These are phyloP conservation scores for Lipophrys pholis DNA, from an alignment of 2,113 vertebrate species.

Conservation along the genomic window DNA sequence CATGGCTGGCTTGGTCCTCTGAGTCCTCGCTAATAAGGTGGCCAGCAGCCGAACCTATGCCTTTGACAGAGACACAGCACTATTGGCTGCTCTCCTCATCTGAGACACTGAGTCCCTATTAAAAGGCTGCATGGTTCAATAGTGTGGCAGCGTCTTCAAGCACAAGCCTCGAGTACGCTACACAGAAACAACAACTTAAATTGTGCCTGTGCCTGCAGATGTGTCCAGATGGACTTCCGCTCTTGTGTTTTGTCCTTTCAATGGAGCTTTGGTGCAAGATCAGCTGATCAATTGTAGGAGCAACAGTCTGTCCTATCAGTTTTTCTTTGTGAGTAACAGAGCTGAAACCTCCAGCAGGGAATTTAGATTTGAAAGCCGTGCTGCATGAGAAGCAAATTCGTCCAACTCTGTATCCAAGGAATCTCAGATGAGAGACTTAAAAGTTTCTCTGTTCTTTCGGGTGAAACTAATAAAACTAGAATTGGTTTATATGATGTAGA, in stretches of 20 bases:
- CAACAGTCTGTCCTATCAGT: slow-evolving; percentile 32
- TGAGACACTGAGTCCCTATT: slow-evolving; percentile 61
- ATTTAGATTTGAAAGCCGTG: not conserved
- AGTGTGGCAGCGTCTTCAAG: slow-evolving; percentile 36
- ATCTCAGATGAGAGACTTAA: not conserved
- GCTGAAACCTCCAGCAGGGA: slow-evolving; percentile 15
- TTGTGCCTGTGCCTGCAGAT: slow-evolving; percentile 5
- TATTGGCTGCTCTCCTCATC: slow-evolving; percentile 47
- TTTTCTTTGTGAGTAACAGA: slow-evolving; percentile 19
- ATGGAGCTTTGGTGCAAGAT: not conserved
- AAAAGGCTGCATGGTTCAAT: slow-evolving; percentile 47
- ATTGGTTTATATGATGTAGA: too few species aligned
- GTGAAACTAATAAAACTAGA: too few species aligned
- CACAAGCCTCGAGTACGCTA: slow-evolving; percentile 24
- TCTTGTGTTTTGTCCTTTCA: not conserved
- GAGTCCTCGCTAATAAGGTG: slow-evolving; percentile 67
- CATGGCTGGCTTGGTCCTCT: slow-evolving; percentile 68
- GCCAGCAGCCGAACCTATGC: slow-evolving; percentile 55
- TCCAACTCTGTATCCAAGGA: not conserved
- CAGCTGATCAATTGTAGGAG: slow-evolving; percentile 34
- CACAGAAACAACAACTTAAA: slow-evolving; percentile 7
- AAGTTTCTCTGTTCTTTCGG: too few species aligned
- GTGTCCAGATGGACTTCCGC: slow-evolving; percentile 3
- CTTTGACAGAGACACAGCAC: slow-evolving; percentile 55
- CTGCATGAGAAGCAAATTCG: not conserved